Evolutionary conservation across 2,888 invertebrate species (phyloP), one percentile per base, ranked within the genome.

Genomic region (Cryptus viduatorius): DNA sequence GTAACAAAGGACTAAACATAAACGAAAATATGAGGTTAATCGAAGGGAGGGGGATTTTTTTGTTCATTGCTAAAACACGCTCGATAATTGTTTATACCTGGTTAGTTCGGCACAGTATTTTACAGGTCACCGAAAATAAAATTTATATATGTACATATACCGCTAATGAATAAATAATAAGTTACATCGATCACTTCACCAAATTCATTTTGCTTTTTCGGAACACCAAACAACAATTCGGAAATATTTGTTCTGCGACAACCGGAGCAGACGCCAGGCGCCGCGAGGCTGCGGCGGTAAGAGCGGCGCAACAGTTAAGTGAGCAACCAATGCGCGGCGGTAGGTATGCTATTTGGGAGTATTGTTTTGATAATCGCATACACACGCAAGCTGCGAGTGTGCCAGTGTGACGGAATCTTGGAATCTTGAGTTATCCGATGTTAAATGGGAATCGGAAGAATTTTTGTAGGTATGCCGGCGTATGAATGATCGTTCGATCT

Each of bases 131-230:
- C 61, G n/a, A 61, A n/a, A 48, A 61, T n/a, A 61, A 61, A 61
- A 61, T 61, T 61, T n/a, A 61, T 61, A 61, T 48, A 48, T 48
- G 12, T 48, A 48, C 48, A 37, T 48, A 12, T 31, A n/a, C 29
- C 31, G n/a, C 14, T 61, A 31, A 29, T 5, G 29, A 31, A 61
- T 29, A 61, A 61, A 31, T 48, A 48, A 14, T 29, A 29, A 31
- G 61, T 61, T 29, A 61, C 61, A 10, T 29, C 61, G 61, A 61
- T 61, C 61, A 61, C 61, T 61, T 29, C n/a, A n/a, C 12, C 48
- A n/a, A 14, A 31, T 61, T 29, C 61, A 61, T 31, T 61, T 29
- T 61, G n/a, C 31, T 61, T 61, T 14, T 61, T 61, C n/a, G 14
- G n/a, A 61, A 31, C 61, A 61, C 61, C n/a, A 29, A 61, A 61